phyloP scores from a whole-genome alignment of 2,888 invertebrate species.

The Margaritifera margaritifera region DNA sequence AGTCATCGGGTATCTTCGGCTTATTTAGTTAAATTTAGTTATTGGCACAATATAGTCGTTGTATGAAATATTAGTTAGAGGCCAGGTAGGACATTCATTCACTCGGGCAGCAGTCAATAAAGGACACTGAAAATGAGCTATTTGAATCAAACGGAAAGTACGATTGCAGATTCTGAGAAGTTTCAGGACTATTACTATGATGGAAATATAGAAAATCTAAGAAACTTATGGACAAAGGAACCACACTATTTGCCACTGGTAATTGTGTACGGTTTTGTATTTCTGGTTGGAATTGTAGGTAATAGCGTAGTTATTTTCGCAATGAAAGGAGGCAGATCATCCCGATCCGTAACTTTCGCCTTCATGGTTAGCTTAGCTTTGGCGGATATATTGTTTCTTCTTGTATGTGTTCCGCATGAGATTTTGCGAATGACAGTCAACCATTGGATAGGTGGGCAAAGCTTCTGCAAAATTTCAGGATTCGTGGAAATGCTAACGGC shows the following conservation, averaged over 20 bases:
- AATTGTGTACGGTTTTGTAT: conserved; percentile 53
- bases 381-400: conserved; percentile 74
- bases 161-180: no score
- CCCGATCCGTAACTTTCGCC: conserved; percentile 66
- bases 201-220: conserved; percentile 36
- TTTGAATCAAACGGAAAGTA: no score
- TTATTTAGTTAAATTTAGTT: no score
- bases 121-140: no score
- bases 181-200: conserved; percentile 28
- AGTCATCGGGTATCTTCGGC: no score
- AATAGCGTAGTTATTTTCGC: conserved; percentile 74
- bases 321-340: conserved; percentile 71
- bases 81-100: no score
- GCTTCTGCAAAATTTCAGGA: conserved; percentile 74
- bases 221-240: conserved; percentile 29
- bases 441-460: conserved; percentile 72
- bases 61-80: no score
- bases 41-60: no score
- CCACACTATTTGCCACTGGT: conserved; percentile 60
- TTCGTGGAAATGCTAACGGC: conserved; percentile 74
- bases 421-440: conserved; percentile 70
- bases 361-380: conserved; percentile 69
- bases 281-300: conserved; percentile 73
- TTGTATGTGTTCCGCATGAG: conserved; percentile 74
- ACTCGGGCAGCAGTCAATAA: no score